Evolutionary conservation across 2,797 vertebrate species (phyloP), one percentile per base, ranked within the genome.

Genomic region (Rhinichthys osculus): DNA sequence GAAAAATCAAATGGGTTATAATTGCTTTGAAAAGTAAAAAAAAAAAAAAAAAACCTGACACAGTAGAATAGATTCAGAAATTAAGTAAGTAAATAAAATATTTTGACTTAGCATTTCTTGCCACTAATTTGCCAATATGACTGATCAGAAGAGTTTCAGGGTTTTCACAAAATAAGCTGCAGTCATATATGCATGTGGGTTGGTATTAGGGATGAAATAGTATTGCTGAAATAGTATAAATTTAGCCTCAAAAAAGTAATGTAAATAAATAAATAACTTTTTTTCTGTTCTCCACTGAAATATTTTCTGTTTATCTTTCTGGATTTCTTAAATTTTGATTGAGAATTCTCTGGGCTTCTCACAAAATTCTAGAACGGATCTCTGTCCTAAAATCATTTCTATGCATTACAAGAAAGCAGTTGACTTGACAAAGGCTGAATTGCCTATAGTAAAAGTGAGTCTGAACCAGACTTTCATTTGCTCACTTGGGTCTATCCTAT

Each of bases 231-330:
- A 13, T 38, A 1, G 47, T 50, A 50, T 50, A 57, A n/a, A 77
- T 54, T 23, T 14, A 19, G 27, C 27, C 27, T 23, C 27, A 3
- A 14, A 7, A 62, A 30, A 16, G 1, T 64, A 30, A 62, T 27
- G 10, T 62, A 62, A 62, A 50, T 4, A 73, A 73, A 33, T 6
- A 6, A 3, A 54, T 0, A 11, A 0, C 0, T 0, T 27, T 0
- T 33, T 23, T 33, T 5, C 30, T 52, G 17, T 54, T 54, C 19
- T 54, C 10, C 30, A 76, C 47, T 54, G 10, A 23, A 38, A 4
- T 38, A 23, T 76, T 23, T 76, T 30, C 11, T 38, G 19, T 69
- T 9, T 2, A 35, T 76, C 9, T 76, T 54, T 76, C 30, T 54
- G n/a, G 7, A 73, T 16, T 50, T 50, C 7, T 30, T 50, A 11